Evolutionary conservation across 1,140 invertebrate genomes (phyloP), one percentile per base, ranked within the genome.

Genomic region (Centruroides vittatus): DNA sequence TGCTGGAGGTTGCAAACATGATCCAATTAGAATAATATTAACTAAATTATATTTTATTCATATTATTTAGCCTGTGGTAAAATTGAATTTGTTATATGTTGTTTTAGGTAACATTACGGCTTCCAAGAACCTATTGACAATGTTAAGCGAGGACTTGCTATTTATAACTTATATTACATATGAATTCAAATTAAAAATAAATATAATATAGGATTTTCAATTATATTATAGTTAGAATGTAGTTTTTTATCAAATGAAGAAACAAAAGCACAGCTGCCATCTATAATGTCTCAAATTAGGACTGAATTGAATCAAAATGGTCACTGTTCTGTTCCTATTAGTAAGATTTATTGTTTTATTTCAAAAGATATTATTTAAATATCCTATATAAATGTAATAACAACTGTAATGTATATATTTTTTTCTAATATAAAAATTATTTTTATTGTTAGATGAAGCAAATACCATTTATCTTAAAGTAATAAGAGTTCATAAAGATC

Each of bases 221-320:
- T 57, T 64, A 36, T 47, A 49, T 68, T 69, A 61, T 62, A 76
- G 74, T 58, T 69, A 57, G 74, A 76, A 66, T 70, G 61, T 63
- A 68, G 61, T 10, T 74, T 76, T 67, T 74, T 61, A 69, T 71
- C 36, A 65, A 78, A 80, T 65, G 78, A 80, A 49, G 78, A 80
- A 36, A 71, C 76, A 7, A 74, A 74, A 61, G 61, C 68, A 50
- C 80, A 82, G 60, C 73, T 94, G 47, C 80, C 84, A 35, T 81
- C 82, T 10, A 82, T 93, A 66, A 76, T 94, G 35, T 79, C 80
- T 57, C 82, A 88, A 70, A 82, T 93, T 3, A 78, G 87, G 66
- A 76, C 84, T 34, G 84, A 90, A 71, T 75, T 95, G 10, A 93
- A 93, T 72, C 81, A 65, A 58, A 64, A 64, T 63, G 84, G 86